phyloP scores from a whole-genome alignment of 2,113 vertebrate genomes.

The Clarias macrocephalus region DNA sequence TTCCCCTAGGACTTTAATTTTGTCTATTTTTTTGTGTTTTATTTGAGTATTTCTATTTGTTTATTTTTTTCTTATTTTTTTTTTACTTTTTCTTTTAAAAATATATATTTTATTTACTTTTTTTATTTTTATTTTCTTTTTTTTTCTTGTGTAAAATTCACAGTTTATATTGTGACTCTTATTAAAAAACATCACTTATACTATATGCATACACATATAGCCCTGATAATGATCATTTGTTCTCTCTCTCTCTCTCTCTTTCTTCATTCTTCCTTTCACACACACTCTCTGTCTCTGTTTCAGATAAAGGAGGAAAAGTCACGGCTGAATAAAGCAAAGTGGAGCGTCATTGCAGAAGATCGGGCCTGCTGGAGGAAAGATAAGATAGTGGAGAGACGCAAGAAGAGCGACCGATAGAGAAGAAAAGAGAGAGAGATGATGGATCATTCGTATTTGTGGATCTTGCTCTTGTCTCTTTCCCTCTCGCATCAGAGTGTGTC shows the following conservation, averaged over 20 bases:
- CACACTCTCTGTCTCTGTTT: slow-evolving; percentile 51
- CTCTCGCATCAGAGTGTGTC: slow-evolving; percentile 59
- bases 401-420: slow-evolving; percentile 24
- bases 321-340: slow-evolving; percentile 62
- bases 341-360: slow-evolving; percentile 52
- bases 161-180: slow-evolving; percentile 29
- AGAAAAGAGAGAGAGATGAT: slow-evolving; percentile 56
- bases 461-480: slow-evolving; percentile 66
- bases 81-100: background rate
- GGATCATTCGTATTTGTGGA: slow-evolving; percentile 64
- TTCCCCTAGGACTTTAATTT: too few species aligned
- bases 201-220: slow-evolving; percentile 15
- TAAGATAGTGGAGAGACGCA: slow-evolving; percentile 43
- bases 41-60: background rate
- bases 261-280: slow-evolving; percentile 19
- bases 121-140: background rate
- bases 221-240: slow-evolving; percentile 35
- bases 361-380: slow-evolving; percentile 53
- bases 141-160: background rate
- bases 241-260: slow-evolving; percentile 12
- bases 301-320: slow-evolving; percentile 60
- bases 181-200: slow-evolving; percentile 23
- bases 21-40: background rate
- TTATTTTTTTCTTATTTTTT: background rate
- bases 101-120: background rate